phyloP scores from a whole-genome alignment of 2,888 invertebrate genomes.

The Leucophora obtusa region DNA sequence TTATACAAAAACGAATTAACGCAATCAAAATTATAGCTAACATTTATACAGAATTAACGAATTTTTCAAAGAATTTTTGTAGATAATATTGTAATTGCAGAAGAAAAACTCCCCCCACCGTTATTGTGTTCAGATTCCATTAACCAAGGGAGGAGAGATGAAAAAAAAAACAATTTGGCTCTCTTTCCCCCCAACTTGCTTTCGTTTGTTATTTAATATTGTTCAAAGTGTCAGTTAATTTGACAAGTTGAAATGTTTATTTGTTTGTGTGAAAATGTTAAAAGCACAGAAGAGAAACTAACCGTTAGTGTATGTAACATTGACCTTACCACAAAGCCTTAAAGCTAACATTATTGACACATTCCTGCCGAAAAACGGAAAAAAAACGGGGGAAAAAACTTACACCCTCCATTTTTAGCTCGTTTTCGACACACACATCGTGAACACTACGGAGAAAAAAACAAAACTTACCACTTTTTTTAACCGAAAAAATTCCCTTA shows the following conservation, averaged over 20 bases:
- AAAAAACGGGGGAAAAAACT: not conserved
- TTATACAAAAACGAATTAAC: slow-evolving; percentile 35
- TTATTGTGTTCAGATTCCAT: not conserved
- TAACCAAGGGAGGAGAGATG: not conserved
- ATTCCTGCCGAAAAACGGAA: slow-evolving; percentile 39
- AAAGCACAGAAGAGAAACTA: not conserved
- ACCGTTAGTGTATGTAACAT: slow-evolving; percentile 45
- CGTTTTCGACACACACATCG: slow-evolving; percentile 8
- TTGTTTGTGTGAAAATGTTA: slow-evolving; percentile 29
- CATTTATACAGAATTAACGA: no score
- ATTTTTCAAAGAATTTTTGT: no score
- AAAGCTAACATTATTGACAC: slow-evolving; percentile 62
- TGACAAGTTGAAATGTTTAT: slow-evolving; percentile 63
- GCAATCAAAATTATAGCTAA: slow-evolving; percentile 44
- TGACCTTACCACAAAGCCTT: slow-evolving; percentile 59
- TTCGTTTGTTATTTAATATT: slow-evolving; percentile 58
- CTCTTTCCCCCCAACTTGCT: not conserved
- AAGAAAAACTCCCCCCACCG: not conserved
- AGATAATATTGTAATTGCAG: slow-evolving; percentile 50
- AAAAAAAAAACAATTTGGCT: not conserved
- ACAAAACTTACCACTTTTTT: slow-evolving; percentile 39
- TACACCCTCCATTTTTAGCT: slow-evolving; percentile 24
- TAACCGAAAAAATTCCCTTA: not conserved
- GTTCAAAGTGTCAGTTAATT: slow-evolving; percentile 63
- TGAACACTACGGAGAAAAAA: slow-evolving; percentile 5